Percentiles rank a stretch among this genome's conserved stretches.
Evolutionary conservation across 2,888 invertebrate genomes (phyloP).

Genomic region (Dryadula phaetusa): DNA sequence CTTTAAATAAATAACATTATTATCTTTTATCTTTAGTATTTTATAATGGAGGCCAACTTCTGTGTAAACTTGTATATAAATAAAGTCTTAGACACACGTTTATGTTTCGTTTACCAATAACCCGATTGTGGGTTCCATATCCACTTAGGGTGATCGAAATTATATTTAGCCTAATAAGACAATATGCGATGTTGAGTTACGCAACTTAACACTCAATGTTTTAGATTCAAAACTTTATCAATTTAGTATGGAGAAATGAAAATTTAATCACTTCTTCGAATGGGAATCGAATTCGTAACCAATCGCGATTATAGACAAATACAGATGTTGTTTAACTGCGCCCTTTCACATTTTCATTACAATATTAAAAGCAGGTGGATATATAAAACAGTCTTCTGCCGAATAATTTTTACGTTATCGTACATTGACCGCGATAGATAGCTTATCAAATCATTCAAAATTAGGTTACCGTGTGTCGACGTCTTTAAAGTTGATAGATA

Average conservation of each 20-base stretch:
- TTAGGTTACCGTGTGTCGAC: conserved; percentile 57
- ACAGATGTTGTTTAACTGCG: not conserved
- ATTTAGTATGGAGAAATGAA: no score
- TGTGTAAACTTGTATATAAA: not conserved
- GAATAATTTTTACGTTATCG: conserved; percentile 55
- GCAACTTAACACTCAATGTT: no score
- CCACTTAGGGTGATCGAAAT: no score
- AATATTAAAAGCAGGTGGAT: conserved; percentile 17
- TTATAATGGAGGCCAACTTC: conserved; percentile 6
- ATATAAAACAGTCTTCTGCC: conserved; percentile 28
- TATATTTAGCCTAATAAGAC: no score
- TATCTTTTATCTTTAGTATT: conserved; percentile 11
- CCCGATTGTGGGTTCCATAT: no score
- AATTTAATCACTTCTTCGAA: no score
- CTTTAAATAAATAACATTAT: conserved; percentile 3
- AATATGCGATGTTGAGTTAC: no score
- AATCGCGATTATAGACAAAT: no score
- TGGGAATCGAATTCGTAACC: no score
- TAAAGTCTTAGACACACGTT: no score
- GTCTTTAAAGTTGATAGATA: conserved; percentile 17
- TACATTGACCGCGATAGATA: conserved; percentile 65
- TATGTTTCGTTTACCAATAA: no score
- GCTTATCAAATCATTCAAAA: conserved; percentile 62
- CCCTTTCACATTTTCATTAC: not conserved
- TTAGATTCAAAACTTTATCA: no score